Conservation (phyloP, 2,888 invertebrate species). For the Hetaerina titia region DNA sequence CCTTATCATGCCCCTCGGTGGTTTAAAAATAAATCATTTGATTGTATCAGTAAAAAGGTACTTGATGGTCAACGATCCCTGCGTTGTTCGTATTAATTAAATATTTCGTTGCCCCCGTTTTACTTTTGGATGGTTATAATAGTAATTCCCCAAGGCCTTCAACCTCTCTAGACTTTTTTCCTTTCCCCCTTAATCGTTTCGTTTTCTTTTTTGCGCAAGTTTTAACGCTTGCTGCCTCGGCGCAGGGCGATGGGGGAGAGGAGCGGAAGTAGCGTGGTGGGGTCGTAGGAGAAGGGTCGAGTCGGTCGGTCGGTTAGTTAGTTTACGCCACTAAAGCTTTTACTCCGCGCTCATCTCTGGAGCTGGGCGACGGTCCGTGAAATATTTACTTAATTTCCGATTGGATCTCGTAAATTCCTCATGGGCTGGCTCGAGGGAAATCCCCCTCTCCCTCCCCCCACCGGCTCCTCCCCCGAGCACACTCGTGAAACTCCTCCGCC, state of each 20-base stretch:
- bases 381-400: slow-evolving; percentile 35
- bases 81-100: too few species aligned
- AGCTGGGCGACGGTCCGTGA: not conserved
- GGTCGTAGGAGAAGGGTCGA: not conserved
- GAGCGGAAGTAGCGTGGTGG: not conserved
- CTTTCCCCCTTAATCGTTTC: not conserved
- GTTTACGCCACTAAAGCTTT: slow-evolving; percentile 25
- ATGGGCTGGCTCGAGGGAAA: not conserved
- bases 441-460: not conserved
- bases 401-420: slow-evolving; percentile 34
- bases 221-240: not conserved
- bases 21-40: too few species aligned
- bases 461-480: not conserved
- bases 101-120: too few species aligned
- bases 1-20: too few species aligned
- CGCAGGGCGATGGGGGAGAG: not conserved
- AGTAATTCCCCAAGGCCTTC: not conserved
- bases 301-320: not conserved
- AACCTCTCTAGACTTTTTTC: not conserved
- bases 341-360: not conserved
- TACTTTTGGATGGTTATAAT: too few species aligned
- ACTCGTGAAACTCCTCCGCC: not conserved
- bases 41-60: too few species aligned
- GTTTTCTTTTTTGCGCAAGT: not conserved
- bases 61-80: too few species aligned